Conservation (phyloP, 1,140 invertebrate genomes). For the Hetaerina americana region DNA sequence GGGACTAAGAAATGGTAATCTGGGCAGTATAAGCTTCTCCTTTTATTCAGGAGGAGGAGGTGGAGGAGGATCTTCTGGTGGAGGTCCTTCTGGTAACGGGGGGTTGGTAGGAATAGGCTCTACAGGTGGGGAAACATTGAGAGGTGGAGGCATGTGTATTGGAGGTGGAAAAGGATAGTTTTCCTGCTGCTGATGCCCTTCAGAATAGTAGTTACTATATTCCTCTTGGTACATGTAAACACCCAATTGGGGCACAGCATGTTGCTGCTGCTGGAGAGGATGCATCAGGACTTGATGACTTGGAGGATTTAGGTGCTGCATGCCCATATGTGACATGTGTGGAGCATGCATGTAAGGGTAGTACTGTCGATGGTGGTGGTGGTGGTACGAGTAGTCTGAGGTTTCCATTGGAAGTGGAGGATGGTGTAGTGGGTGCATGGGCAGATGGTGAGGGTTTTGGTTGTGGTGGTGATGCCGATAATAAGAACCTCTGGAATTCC, state of each 20-base stretch:
- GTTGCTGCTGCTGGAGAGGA: background rate
- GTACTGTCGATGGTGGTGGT: background rate
- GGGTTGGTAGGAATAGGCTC: background rate
- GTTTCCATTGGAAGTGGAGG: background rate
- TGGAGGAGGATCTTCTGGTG: constrained; percentile 9
- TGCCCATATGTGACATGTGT: background rate
- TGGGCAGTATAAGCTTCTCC: too few species aligned
- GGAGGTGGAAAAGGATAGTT: constrained; percentile 4
- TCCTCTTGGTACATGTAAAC: background rate
- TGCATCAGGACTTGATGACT: background rate
- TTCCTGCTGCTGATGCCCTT: constrained; percentile 2
- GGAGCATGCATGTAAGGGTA: background rate
- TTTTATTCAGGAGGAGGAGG: constrained; percentile 7
- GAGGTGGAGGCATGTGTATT: background rate
- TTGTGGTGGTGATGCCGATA: constrained; percentile 10
- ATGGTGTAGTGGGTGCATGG: background rate
- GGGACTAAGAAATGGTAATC: too few species aligned
- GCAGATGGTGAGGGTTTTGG: constrained; percentile 5
- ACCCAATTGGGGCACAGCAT: background rate
- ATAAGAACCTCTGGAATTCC: constrained; percentile 5
- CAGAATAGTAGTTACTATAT: background rate
- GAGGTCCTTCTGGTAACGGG: constrained; percentile 11
- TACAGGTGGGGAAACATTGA: background rate
- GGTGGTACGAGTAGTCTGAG: background rate
- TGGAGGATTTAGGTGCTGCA: background rate